A percentile compares a stretch with the other conserved stretches of the same genome.
These are phyloP conservation scores for Micromussa lordhowensis DNA, from an alignment of 92 coral and sea anemone species.

Conservation along the genomic window DNA sequence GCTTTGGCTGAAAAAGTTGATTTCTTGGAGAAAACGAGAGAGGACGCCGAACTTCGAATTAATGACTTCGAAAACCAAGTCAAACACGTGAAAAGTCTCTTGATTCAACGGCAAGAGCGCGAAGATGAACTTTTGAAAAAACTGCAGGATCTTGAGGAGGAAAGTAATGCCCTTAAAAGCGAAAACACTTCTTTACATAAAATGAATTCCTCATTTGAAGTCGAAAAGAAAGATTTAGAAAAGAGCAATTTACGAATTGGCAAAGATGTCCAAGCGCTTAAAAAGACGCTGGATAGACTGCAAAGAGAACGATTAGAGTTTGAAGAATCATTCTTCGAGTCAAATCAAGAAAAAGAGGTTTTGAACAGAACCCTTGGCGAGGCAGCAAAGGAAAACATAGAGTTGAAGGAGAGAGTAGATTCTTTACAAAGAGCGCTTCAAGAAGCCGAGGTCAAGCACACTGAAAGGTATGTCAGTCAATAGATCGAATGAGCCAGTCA, in stretches of 20 bases:
- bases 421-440: slow-evolving; percentile 67
- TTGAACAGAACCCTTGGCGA: slow-evolving; percentile 69
- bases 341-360: slow-evolving; percentile 78
- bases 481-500: neutral
- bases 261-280: slow-evolving; percentile 84
- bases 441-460: slow-evolving; percentile 69
- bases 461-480: slow-evolving; percentile 55
- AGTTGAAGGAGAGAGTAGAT: slow-evolving; percentile 66
- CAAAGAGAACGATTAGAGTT: slow-evolving; percentile 84
- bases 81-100: slow-evolving; percentile 67
- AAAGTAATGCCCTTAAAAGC: slow-evolving; percentile 59
- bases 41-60: slow-evolving; percentile 72
- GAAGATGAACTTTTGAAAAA: slow-evolving; percentile 72
- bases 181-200: slow-evolving; percentile 71
- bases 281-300: slow-evolving; percentile 82
- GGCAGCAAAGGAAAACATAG: slow-evolving; percentile 68
- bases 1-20: slow-evolving; percentile 71
- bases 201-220: slow-evolving; percentile 81
- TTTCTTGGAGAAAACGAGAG: slow-evolving; percentile 71
- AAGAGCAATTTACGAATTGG: slow-evolving; percentile 79
- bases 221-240: slow-evolving; percentile 79
- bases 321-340: slow-evolving; percentile 85
- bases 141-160: slow-evolving; percentile 68
- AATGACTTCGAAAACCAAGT: slow-evolving; percentile 81
- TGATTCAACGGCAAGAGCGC: slow-evolving; percentile 70